A percentile compares a stretch with the other conserved stretches of the same genome.
These are phyloP conservation scores for Listronotus bonariensis DNA, from an alignment of 1,140 invertebrate genomes.

Conservation along the genomic window DNA sequence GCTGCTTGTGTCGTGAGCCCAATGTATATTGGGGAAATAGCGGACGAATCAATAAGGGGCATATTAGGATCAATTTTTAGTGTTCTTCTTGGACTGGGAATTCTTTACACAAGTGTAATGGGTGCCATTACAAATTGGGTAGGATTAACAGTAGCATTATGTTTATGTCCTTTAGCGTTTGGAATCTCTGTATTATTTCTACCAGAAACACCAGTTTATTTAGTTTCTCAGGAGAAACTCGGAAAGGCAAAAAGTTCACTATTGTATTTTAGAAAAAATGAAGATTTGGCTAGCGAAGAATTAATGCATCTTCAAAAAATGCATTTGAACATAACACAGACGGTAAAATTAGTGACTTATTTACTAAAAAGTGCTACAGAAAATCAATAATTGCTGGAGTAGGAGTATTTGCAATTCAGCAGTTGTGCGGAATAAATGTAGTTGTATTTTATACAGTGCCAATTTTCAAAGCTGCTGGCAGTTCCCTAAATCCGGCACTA, in stretches of 20 bases:
- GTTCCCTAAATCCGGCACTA: constrained; percentile 67
- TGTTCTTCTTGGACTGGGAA: constrained; percentile 80
- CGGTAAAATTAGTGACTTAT: constrained; percentile 62
- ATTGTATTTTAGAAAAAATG: constrained; percentile 64
- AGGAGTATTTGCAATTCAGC: constrained; percentile 82
- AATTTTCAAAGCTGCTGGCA: constrained; percentile 77
- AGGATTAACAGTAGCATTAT: constrained; percentile 68
- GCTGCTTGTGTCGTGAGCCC: constrained; percentile 83
- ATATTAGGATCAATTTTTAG: constrained; percentile 83
- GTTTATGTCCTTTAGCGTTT: constrained; percentile 68
- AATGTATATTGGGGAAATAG: constrained; percentile 87
- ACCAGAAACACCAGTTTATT: constrained; percentile 82
- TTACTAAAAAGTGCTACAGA: constrained; percentile 62
- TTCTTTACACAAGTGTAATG: constrained; percentile 74
- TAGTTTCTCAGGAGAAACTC: constrained; percentile 62
- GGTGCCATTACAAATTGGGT: constrained; percentile 70
- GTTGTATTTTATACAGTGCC: constrained; percentile 83
- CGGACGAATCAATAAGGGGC: constrained; percentile 78
- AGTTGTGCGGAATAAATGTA: constrained; percentile 82
- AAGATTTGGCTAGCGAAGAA: constrained; percentile 59
- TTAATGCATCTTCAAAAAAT: constrained; percentile 58
- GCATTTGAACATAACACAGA: constrained; percentile 60
- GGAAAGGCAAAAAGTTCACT: constrained; percentile 62
- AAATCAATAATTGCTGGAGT: constrained; percentile 75
- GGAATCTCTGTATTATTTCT: constrained; percentile 70